Percentiles rank a stretch among this genome's conserved stretches.
Evolutionary conservation across 2,888 invertebrate genomes (phyloP).

Genomic region (Scaptomyza tumidula): DNA sequence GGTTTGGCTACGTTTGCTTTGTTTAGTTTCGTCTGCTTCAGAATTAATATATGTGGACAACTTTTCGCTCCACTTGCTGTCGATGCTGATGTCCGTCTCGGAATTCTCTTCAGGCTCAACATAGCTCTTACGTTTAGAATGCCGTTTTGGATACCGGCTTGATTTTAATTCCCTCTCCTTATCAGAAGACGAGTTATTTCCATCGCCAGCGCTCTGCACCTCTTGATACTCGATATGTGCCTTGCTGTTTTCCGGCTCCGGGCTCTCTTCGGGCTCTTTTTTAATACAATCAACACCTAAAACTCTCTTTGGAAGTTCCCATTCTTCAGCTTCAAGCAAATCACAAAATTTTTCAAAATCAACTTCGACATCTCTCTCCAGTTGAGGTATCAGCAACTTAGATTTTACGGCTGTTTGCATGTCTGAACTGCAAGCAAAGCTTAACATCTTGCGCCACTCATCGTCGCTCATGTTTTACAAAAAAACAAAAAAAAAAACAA

Average conservation of each 20-base stretch:
- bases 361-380: not conserved
- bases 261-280: constrained; percentile 11
- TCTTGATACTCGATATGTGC: not conserved
- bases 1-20: not conserved
- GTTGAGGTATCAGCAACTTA: constrained; percentile 17
- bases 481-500: not conserved
- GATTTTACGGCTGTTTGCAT: constrained; percentile 15
- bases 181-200: not conserved
- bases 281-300: constrained; percentile 11
- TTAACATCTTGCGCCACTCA: constrained; percentile 24
- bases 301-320: constrained; percentile 19
- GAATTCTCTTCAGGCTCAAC: not conserved
- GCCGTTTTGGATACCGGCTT: constrained; percentile 8
- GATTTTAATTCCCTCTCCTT: not conserved
- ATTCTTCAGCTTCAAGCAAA: constrained; percentile 28
- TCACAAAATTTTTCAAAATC: constrained; percentile 27
- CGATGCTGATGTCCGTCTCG: not conserved
- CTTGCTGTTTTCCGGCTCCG: not conserved
- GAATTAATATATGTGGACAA: not conserved
- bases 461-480: constrained; percentile 22
- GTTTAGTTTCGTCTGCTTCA: not conserved
- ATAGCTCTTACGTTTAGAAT: not conserved
- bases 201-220: not conserved
- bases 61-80: constrained; percentile 3
- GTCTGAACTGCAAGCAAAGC: constrained; percentile 17